Conservation (phyloP, 2,113 vertebrate species). For the Odocoileus hemionus region DNA sequence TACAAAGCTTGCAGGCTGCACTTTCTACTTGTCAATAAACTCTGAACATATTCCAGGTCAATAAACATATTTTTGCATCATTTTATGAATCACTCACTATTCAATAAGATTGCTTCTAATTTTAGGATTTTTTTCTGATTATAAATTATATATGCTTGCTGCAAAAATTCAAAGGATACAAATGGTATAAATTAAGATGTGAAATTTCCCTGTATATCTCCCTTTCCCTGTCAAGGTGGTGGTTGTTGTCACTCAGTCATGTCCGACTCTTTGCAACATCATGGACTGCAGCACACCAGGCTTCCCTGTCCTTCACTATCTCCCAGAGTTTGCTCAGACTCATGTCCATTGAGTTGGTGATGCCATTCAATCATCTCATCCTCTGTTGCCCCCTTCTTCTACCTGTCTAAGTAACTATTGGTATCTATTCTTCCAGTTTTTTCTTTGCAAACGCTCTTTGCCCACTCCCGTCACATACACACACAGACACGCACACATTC, state of each 20-base stretch:
- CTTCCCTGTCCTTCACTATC: background rate
- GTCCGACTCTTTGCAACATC: background rate
- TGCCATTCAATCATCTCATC: background rate
- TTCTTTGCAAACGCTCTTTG: background rate
- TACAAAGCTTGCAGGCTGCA: background rate
- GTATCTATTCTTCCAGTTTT: background rate
- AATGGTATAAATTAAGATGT: background rate
- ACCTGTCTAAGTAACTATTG: background rate
- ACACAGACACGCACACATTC: background rate
- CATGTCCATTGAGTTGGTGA: background rate
- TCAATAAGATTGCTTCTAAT: background rate
- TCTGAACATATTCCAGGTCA: background rate
- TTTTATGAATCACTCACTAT: background rate
- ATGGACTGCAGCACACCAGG: background rate
- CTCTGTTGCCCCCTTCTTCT: background rate
- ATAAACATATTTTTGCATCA: background rate
- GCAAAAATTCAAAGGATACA: background rate
- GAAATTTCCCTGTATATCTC: background rate
- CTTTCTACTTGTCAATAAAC: background rate
- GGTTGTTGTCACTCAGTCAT: background rate
- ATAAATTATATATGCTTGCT: background rate
- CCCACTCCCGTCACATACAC: background rate
- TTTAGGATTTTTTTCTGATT: background rate
- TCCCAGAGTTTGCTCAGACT: background rate
- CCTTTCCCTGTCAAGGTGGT: background rate